Evolutionary conservation across 1,140 invertebrate genomes (phyloP), one percentile per base, ranked within the genome.

Genomic region (Hycleus cichorii): DNA sequence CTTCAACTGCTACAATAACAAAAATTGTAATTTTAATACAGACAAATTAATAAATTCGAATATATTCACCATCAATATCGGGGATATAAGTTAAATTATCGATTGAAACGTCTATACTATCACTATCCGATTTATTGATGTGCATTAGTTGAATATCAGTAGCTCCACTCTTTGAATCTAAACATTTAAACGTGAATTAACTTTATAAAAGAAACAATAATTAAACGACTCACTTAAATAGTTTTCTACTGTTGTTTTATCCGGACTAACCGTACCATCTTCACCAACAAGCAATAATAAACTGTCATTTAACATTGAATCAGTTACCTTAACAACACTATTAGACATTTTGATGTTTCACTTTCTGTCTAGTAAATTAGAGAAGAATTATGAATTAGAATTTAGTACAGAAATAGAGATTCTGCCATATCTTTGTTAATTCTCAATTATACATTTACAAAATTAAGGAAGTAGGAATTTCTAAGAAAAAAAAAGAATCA

Each of bases 321-420:
- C 71, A 27, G 69, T 70, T 66, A 72, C 65, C 64, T 69, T 69
- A 64, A 73, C 69, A 63, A 68, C 61, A 55, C 69, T 73, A 58
- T 69, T 66, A 3, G 72, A 67, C 69, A 72, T 72, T 53, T 49
- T 68, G 39, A 18, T 38, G 10, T 32, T 32, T 32, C 32, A 7
- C 32, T 32, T 32, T 32, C 7, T 32, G 4, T 32, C 32, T 32
- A 7, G 32, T 7, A 32, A 18, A 32, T 32, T 32, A 32, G 32
- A 32, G 32, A 32, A 32, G 4, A 32, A 32, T 5, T 5, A 7
- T 6, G 40, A 42, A 42, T n/a, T n/a, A n/a, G 40, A 42, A 42
- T n/a, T 42, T n/a, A 11, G 9, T 42, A 42, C 11, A 42, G 9
- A 42, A 42, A 1, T 42, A 11, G 11, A 42, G 11, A 42, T n/a